These are phyloP conservation scores for Macquaria australasica DNA, from an alignment of 2,113 vertebrate genomes.

Conservation along the genomic window DNA sequence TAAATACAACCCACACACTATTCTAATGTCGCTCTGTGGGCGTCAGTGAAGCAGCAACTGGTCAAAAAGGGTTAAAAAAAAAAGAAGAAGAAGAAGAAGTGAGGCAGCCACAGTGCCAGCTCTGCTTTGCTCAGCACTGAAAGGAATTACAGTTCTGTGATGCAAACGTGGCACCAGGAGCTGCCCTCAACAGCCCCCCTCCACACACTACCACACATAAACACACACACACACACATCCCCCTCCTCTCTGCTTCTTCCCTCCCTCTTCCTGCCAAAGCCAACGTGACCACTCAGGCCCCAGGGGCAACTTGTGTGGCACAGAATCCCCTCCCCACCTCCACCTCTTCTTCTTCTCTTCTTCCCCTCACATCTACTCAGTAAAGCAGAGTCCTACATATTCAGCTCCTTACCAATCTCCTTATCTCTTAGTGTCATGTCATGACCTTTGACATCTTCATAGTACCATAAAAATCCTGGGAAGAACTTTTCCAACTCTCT, in stretches of 20 bases:
- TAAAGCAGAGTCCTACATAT: background rate
- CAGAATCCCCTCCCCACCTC: slow-evolving; percentile 34
- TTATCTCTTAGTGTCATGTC: background rate
- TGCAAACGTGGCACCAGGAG: slow-evolving; percentile 83
- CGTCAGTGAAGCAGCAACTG: background rate
- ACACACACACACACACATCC: slow-evolving; percentile 29
- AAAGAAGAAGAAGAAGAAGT: background rate
- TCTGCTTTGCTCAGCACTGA: slow-evolving; percentile 58
- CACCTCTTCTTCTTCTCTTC: background rate
- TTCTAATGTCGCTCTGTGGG: background rate
- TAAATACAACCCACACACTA: background rate
- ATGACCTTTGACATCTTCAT: slow-evolving; percentile 3
- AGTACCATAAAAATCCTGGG: background rate
- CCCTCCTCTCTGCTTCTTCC: slow-evolving; percentile 56
- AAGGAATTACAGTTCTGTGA: slow-evolving; percentile 76
- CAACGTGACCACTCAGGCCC: slow-evolving; percentile 59
- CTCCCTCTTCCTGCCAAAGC: slow-evolving; percentile 75
- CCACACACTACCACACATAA: slow-evolving; percentile 27
- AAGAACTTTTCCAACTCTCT: background rate
- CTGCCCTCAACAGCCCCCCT: slow-evolving; percentile 41
- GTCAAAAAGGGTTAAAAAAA: background rate
- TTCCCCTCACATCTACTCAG: slow-evolving; percentile 7
- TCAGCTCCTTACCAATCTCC: background rate
- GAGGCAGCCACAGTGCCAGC: slow-evolving; percentile 17
- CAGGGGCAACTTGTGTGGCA: slow-evolving; percentile 82